A percentile compares a stretch with the other conserved stretches of the same genome.
phyloP scores from a whole-genome alignment of 2,888 invertebrate species.

The Gibbula magus region DNA sequence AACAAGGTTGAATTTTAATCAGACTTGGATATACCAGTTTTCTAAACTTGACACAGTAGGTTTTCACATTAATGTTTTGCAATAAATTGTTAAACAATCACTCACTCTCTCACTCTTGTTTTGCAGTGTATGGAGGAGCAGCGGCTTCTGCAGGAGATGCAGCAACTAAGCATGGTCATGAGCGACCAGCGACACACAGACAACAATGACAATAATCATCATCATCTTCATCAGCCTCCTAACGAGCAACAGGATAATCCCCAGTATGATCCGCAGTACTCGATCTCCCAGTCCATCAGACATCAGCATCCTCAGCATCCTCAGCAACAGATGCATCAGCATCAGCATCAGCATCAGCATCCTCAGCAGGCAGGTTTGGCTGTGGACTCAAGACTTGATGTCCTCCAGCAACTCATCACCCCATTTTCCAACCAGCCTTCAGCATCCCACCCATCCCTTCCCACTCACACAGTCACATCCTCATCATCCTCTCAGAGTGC shows the following conservation, averaged over 20 bases:
- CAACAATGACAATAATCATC: slow-evolving; percentile 10
- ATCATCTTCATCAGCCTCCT: background rate
- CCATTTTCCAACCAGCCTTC: background rate
- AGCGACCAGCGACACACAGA: background rate
- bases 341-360: background rate
- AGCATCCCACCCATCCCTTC: background rate
- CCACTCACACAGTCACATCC: background rate
- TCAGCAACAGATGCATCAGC: background rate
- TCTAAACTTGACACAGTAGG: too few species aligned
- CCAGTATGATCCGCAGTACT: too few species aligned
- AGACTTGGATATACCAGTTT: too few species aligned
- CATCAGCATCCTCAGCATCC: background rate
- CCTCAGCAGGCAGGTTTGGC: background rate
- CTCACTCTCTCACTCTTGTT: too few species aligned
- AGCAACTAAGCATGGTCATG: slow-evolving; percentile 8
- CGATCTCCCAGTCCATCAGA: background rate
- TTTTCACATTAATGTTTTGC: too few species aligned
- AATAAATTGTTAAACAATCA: too few species aligned
- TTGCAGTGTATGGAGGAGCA: slow-evolving; percentile 2
- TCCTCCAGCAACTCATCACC: background rate
- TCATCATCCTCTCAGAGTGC: background rate
- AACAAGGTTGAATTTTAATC: too few species aligned
- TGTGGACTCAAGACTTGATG: background rate
- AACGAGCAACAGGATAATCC: too few species aligned
- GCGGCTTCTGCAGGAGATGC: background rate